These are phyloP conservation scores for Bombus affinis DNA, from an alignment of 1,140 invertebrate species.

Conservation along the genomic window DNA sequence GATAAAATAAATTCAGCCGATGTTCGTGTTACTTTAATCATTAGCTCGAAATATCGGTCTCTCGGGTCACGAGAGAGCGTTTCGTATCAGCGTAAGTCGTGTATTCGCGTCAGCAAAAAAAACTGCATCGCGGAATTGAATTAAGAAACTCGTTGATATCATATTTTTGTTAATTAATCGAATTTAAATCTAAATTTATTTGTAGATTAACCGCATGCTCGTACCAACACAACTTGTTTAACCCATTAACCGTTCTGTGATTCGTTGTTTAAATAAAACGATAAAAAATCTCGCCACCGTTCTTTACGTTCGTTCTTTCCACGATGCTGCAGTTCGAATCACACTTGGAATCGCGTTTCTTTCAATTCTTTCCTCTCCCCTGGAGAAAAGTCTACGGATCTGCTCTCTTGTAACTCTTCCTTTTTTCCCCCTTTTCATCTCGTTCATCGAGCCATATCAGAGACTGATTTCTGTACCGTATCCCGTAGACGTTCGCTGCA, in stretches of 20 bases:
- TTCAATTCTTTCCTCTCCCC: slow-evolving; percentile 6
- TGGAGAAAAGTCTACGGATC: not conserved
- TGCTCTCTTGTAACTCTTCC: not conserved
- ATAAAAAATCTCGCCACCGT: not conserved
- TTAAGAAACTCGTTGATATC: not conserved
- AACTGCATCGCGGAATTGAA: not conserved
- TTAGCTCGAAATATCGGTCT: slow-evolving; percentile 34
- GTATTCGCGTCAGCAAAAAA: not conserved
- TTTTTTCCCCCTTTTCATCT: not conserved
- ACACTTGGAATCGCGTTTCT: not conserved
- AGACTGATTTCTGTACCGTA: not conserved
- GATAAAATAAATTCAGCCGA: slow-evolving; percentile 38
- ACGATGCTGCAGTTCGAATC: not conserved
- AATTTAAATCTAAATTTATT: slow-evolving; percentile 8
- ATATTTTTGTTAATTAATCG: not conserved
- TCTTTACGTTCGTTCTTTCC: not conserved
- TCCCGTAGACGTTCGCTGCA: slow-evolving; percentile 1
- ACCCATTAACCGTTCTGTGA: too few species aligned
- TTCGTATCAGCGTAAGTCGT: not conserved
- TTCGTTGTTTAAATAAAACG: not conserved
- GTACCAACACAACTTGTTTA: not conserved
- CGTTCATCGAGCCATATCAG: slow-evolving; percentile 8
- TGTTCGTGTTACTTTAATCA: slow-evolving; percentile 24
- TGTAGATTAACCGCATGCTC: not conserved
- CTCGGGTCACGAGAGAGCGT: not conserved